phyloP scores from a whole-genome alignment of 1,140 invertebrate species.

The Formica exsecta region DNA sequence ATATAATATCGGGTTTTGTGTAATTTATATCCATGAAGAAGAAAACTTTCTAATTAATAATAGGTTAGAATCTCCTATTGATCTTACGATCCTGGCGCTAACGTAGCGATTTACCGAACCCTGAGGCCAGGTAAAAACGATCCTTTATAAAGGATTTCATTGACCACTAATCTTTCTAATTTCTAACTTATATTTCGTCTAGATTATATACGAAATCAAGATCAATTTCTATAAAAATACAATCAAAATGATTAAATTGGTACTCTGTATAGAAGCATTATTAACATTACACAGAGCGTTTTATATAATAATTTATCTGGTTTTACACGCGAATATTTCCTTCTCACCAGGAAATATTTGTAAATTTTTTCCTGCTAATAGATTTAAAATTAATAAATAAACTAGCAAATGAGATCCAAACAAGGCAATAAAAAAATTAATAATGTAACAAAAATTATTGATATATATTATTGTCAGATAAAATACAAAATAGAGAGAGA shows the following conservation, averaged over 20 bases:
- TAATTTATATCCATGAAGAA: conserved; percentile 9
- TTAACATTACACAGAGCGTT: not conserved
- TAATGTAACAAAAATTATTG: not conserved
- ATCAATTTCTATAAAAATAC: not conserved
- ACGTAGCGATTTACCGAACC: not conserved
- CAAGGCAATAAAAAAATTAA: conserved; percentile 14
- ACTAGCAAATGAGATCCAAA: not conserved
- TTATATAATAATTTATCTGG: not conserved
- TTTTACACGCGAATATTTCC: not conserved
- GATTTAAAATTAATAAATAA: conserved; percentile 11
- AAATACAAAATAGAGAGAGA: not conserved
- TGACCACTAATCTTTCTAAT: not conserved
- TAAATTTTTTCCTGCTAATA: conserved; percentile 26
- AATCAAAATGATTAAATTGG: too few relatives aligned
- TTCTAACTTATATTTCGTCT: not conserved
- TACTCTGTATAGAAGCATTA: too few relatives aligned
- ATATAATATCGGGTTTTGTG: not conserved
- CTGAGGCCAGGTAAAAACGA: not conserved
- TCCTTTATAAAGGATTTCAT: not conserved
- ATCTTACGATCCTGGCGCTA: conserved; percentile 6
- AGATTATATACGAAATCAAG: not conserved
- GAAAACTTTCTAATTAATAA: conserved; percentile 30
- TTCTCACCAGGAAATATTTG: not conserved
- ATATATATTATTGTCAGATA: conserved; percentile 5
- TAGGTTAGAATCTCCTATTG: not conserved